Evolutionary conservation across 2,888 invertebrate genomes (phyloP).

Genomic region (Drosophila colorata): DNA sequence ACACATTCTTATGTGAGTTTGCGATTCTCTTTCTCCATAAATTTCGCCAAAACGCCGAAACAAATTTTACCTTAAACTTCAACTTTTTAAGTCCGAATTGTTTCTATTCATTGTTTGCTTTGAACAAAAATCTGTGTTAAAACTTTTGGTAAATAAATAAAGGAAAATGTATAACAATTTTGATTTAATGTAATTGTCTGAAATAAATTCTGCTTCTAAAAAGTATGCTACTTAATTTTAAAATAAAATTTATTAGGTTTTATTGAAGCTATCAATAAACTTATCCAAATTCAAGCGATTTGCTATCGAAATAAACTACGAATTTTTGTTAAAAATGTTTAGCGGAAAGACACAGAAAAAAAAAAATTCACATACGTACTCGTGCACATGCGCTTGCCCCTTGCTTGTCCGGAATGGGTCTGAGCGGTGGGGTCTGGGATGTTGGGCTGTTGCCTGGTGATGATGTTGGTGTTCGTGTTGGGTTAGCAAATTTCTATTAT

Average conservation of each 20-base stretch:
- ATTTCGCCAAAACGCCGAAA: no score
- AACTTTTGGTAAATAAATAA: no score
- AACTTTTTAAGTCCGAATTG: no score
- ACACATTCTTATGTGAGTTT: constrained; percentile 36
- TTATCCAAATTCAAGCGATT: background rate
- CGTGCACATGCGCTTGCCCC: constrained; percentile 22
- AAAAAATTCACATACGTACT: constrained; percentile 1
- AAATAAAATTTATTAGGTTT: no score
- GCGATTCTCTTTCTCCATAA: constrained; percentile 7
- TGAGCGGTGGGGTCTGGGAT: no score
- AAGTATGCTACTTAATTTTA: no score
- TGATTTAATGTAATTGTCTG: no score
- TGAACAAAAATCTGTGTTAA: no score
- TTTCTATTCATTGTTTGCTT: no score
- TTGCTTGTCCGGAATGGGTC: background rate
- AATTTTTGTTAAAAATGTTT: constrained; percentile 21
- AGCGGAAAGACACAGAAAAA: background rate
- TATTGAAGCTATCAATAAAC: no score
- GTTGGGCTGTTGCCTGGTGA: background rate
- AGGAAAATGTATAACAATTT: no score
- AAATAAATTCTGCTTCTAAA: no score
- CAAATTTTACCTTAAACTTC: constrained; percentile 6
- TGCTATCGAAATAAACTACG: background rate
- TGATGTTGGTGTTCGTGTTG: constrained; percentile 2
- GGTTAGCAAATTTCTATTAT: constrained; percentile 59